Base-by-base conservation (phyloP, 2,888 invertebrate species). In the Chouioia cunea region DNA sequence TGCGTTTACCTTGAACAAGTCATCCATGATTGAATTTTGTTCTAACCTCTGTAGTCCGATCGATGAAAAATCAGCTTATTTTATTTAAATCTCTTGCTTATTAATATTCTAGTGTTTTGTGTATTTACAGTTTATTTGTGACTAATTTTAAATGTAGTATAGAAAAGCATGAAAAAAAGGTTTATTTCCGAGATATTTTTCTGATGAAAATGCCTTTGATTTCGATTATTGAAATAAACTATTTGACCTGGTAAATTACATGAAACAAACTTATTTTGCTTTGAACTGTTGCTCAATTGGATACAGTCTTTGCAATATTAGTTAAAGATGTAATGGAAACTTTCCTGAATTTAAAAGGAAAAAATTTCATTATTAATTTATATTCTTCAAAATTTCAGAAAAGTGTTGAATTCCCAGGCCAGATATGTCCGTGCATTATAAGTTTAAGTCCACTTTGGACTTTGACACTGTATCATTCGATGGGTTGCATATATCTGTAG, bases 381-480 rank as follows among this genome's bases (percentile, higher is more conserved):
- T 57, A 48, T 66, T 58, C 47, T 36, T 71, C 22, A 54, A 66
- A 59, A 14, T 73, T 73, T 58, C 67, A 73, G 73, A 66, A 60
- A 67, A 67, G 44, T 43, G 20, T 52, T 65, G n/a, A n/a, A n/a
- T n/a, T n/a, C n/a, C 44, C 36, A 16, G 46, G 12, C 20, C 67
- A 73, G 58, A 70, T 63, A 97, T 97, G 93, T 97, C 97, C 82
- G 96, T 99, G 77, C 98, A 99, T 87, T 99, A 98, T 88, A 99
- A 99, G 87, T 99, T 99, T 86, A 98, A 98, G 88, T 97, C 97
- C 82, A 94, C 96, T 73, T 89, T 96, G 83, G 96, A 97, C 86
- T 97, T 94, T 88, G 97, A 98, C 85, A 97, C 97, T 10, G 93
- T 99, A 75, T 96, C 96, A 48, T 97, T 98, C 86, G 97, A 98